Base-by-base conservation (phyloP, 2,797 vertebrate species). In the Takifugu ocellatus region DNA sequence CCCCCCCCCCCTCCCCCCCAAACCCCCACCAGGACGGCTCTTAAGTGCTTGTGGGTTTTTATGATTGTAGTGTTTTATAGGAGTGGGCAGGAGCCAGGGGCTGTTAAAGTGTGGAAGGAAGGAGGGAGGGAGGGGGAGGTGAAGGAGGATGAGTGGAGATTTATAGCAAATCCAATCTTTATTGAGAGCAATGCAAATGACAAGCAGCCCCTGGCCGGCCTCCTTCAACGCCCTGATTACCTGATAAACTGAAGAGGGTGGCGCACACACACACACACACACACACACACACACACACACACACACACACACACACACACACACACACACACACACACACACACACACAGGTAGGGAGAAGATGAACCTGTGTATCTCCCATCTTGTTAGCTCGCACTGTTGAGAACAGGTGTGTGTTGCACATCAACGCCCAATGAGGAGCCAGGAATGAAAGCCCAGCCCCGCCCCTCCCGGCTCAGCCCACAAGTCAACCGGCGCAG, bases 1-100 rank as follows among this genome's bases (percentile, higher is more conserved):
- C 66, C 50, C 52, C 45, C 33, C 68, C 25, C 39, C n/a, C n/a
- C n/a, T n/a, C n/a, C n/a, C 27, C 39, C n/a, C 49, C 8, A 21
- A 3, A 51, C 68, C 65, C 80, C 81, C 79, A 75, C 54, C 77
- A 79, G 84, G 88, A 91, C 77, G 77, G 90, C 88, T 91, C 90
- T 87, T 93, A 93, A 93, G 92, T 92, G 92, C 91, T 91, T 90
- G 89, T 91, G 92, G 90, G 90, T 91, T 91, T 93, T 92, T 92
- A 92, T 91, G 90, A 91, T 91, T 89, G 86, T 83, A 82, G 84
- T 92, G 90, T 92, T 92, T 92, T 93, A 93, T 92, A 84, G 89
- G 79, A 83, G 86, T 82, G 74, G 83, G 79, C 84, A 77, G 79
- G 77, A 93, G 91, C 91, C 90, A 92, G 89, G 72, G 74, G 88